A percentile compares a stretch with the other conserved stretches of the same genome.
phyloP scores from a whole-genome alignment of 1,140 invertebrate genomes.

The Sweltsa coloradensis region DNA sequence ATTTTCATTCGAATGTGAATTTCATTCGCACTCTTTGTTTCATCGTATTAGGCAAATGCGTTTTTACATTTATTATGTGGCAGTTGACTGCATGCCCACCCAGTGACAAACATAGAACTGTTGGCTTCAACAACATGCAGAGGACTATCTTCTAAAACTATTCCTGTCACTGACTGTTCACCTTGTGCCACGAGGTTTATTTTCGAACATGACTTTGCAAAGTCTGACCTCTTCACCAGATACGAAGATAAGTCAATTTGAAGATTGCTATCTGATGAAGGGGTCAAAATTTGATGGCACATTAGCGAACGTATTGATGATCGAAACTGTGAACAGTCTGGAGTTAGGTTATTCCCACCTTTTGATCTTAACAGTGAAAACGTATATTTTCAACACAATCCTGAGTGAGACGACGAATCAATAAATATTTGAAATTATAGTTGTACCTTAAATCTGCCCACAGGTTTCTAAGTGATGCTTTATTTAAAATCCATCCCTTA shows the following conservation, averaged over 20 bases:
- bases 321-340: conserved; percentile 1
- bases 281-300: not conserved
- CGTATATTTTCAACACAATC: not conserved
- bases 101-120: not conserved
- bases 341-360: not conserved
- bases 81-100: not conserved
- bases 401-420: not conserved
- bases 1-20: not conserved
- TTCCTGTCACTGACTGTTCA: not conserved
- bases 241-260: not conserved
- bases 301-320: not conserved
- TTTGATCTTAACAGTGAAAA: not conserved
- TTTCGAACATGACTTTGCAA: not conserved
- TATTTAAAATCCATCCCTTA: not conserved
- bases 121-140: not conserved
- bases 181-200: not conserved
- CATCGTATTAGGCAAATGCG: not conserved
- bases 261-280: not conserved
- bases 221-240: not conserved
- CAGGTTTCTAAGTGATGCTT: not conserved
- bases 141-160: not conserved
- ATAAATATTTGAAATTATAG: not conserved
- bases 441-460: not conserved
- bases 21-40: not conserved
- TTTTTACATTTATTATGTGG: not conserved